phyloP scores from a whole-genome alignment of 2,113 vertebrate genomes.

The Rynchops niger region DNA sequence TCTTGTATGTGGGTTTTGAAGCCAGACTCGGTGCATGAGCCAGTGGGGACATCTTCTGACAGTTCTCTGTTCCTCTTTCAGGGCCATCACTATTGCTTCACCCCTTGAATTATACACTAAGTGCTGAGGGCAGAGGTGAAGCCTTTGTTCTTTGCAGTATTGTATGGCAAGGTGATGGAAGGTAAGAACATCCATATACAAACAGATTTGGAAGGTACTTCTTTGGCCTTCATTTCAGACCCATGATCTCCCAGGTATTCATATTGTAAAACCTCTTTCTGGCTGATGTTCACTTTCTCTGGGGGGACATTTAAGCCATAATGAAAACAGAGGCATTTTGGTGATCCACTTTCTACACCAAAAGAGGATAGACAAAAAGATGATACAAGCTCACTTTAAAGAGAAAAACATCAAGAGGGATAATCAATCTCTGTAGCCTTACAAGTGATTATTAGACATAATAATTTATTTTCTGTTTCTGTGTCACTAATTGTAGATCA shows the following conservation, averaged over 20 bases:
- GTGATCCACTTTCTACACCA: background rate
- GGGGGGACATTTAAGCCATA: background rate
- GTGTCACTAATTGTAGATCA: background rate
- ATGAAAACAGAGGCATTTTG: background rate
- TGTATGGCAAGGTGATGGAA: background rate
- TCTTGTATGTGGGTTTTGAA: background rate
- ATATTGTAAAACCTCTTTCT: background rate
- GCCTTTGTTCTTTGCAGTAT: background rate
- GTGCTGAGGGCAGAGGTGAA: background rate
- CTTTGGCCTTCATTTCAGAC: background rate
- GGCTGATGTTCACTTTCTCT: background rate
- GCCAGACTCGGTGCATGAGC: background rate
- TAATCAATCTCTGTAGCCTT: background rate
- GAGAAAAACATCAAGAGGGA: background rate
- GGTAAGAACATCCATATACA: background rate
- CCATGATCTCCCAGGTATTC: background rate
- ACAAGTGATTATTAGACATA: background rate
- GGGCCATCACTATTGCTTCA: fast-evolving
- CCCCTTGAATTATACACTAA: background rate
- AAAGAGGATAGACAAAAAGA: background rate
- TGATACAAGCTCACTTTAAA: background rate
- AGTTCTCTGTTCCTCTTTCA: background rate
- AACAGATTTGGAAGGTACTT: background rate
- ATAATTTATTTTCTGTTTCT: background rate
- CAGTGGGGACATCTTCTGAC: background rate